A percentile compares a stretch with the other conserved stretches of the same genome.
Evolutionary conservation across 2,113 vertebrate genomes (phyloP).

Genomic region (Cavia porcellus): DNA sequence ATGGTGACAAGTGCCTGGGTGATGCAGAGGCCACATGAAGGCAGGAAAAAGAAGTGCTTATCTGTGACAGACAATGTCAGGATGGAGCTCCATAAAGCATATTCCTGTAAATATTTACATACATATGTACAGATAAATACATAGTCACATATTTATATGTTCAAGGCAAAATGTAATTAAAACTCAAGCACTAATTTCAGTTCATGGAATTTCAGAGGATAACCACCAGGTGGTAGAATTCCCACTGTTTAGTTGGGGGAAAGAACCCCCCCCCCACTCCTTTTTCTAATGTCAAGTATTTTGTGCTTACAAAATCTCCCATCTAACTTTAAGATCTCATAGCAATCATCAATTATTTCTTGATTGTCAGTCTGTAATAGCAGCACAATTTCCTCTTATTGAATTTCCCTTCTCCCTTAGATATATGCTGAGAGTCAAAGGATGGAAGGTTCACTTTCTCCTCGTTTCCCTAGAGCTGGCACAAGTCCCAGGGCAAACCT

Average conservation of each 20-base stretch:
- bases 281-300: neutral
- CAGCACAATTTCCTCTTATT: neutral
- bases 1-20: neutral
- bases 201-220: slow-evolving; percentile 40
- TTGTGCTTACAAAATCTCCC: neutral
- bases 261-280: neutral
- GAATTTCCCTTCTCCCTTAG: neutral
- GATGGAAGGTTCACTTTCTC: neutral
- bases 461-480: neutral
- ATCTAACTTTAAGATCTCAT: neutral
- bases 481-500: neutral
- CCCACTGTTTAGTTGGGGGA: slow-evolving; percentile 20
- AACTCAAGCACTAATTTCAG: neutral
- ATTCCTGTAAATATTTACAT: neutral
- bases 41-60: neutral
- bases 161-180: slow-evolving; percentile 23
- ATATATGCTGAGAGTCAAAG: neutral
- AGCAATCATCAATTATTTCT: neutral
- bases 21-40: neutral
- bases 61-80: neutral
- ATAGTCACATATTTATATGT: neutral
- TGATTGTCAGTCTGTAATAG: neutral
- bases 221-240: slow-evolving; percentile 64
- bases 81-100: neutral
- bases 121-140: neutral